A percentile compares a stretch with the other conserved stretches of the same genome.
Evolutionary conservation across 2,888 invertebrate genomes (phyloP).

Genomic region (Melinaea marsaeus): DNA sequence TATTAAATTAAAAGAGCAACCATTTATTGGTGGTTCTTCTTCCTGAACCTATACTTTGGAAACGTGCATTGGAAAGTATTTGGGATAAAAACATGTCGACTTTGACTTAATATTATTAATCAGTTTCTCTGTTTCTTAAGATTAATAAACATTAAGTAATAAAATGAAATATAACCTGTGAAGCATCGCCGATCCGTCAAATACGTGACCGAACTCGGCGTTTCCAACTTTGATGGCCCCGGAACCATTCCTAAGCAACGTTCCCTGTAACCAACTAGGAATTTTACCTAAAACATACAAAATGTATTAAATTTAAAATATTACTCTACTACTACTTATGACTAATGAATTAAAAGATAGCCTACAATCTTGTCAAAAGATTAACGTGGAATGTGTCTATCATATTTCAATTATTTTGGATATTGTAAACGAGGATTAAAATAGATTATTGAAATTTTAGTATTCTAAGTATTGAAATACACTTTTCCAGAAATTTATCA

Average conservation of each 20-base stretch:
- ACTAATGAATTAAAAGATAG: background rate
- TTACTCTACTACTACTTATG: background rate
- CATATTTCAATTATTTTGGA: too few species aligned
- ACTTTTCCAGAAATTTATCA: too few species aligned
- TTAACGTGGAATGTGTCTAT: background rate
- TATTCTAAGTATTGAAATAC: too few species aligned
- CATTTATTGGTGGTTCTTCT: too few species aligned
- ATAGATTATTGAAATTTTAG: too few species aligned
- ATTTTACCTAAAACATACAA: constrained; percentile 61
- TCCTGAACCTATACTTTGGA: too few species aligned
- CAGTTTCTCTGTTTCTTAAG: background rate
- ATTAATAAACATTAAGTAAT: background rate
- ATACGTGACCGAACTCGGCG: constrained; percentile 82
- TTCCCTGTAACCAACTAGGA: constrained; percentile 85
- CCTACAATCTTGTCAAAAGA: background rate
- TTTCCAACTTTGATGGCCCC: constrained; percentile 86
- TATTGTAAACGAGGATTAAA: too few species aligned
- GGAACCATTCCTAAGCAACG: constrained; percentile 87
- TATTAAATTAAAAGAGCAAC: too few species aligned
- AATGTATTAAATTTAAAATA: background rate
- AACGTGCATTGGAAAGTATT: too few species aligned
- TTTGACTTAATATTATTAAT: too few species aligned
- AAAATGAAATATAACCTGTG: constrained; percentile 25
- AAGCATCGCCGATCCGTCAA: constrained; percentile 81
- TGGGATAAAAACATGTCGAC: too few species aligned